These are phyloP conservation scores for Drosophila rellima DNA, from an alignment of 2,888 invertebrate genomes.

Conservation along the genomic window DNA sequence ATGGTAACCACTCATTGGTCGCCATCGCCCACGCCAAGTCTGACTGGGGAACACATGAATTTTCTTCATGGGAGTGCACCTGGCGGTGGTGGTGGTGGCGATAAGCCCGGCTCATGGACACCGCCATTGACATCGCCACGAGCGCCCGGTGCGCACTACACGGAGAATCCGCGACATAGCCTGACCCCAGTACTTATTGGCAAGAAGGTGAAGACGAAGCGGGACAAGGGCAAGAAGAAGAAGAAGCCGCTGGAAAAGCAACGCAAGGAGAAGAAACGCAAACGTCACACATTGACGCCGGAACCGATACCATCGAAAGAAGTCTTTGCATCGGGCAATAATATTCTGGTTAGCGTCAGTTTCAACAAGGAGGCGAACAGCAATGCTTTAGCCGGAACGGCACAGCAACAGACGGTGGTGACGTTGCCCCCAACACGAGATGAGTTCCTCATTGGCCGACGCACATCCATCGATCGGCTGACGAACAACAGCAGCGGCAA, in stretches of 20 bases:
- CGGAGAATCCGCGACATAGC: constrained; percentile 49
- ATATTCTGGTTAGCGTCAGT: constrained; percentile 96
- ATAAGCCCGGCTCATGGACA: constrained; percentile 87
- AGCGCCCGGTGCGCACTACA: constrained; percentile 48
- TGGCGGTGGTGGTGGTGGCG: constrained; percentile 19
- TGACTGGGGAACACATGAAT: constrained; percentile 72
- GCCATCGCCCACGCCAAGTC: constrained; percentile 87
- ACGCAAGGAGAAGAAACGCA: constrained; percentile 83
- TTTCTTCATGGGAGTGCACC: constrained; percentile 59
- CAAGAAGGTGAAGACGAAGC: constrained; percentile 84
- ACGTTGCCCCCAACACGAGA: constrained; percentile 84
- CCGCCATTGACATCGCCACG: constrained; percentile 87
- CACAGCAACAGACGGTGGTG: constrained; percentile 84
- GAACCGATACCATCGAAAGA: constrained; percentile 91
- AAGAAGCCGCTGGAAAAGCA: constrained; percentile 83
- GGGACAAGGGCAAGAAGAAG: constrained; percentile 82
- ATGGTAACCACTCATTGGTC: constrained; percentile 63
- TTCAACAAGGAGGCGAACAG: constrained; percentile 89
- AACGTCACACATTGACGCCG: constrained; percentile 85
- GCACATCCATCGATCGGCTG: constrained; percentile 75
- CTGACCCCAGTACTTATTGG: constrained; percentile 76
- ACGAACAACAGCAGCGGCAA: constrained; percentile 58
- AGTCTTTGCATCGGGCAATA: constrained; percentile 96
- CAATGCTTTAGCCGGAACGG: constrained; percentile 17
- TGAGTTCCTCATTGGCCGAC: constrained; percentile 79